Conservation (phyloP, 2,113 vertebrate species). For the Chunga burmeisteri region DNA sequence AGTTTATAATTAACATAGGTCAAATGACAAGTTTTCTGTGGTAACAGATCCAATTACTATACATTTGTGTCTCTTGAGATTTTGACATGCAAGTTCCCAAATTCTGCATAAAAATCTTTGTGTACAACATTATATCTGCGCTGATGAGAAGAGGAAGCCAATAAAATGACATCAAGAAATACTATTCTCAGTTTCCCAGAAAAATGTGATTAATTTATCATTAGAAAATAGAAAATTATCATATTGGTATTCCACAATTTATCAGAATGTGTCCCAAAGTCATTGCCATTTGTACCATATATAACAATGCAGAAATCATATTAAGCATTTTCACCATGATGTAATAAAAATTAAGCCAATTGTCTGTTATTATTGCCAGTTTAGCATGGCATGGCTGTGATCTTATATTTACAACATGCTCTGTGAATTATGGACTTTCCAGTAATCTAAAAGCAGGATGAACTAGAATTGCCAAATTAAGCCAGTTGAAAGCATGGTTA, state of each 20-base stretch:
- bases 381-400: neutral
- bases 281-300: neutral
- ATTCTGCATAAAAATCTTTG: neutral
- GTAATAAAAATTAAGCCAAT: neutral
- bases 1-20: neutral
- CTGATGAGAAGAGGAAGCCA: neutral
- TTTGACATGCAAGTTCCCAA: neutral
- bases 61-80: neutral
- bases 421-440: neutral
- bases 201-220: neutral
- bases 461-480: neutral
- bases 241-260: neutral
- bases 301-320: neutral
- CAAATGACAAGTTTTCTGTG: constrained; percentile 3
- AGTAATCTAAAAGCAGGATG: neutral
- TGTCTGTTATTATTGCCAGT: neutral
- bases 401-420: neutral
- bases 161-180: neutral
- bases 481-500: neutral
- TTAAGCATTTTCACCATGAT: neutral
- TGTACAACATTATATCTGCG: neutral
- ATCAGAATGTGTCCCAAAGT: neutral
- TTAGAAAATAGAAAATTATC: neutral
- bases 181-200: neutral
- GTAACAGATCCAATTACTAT: neutral